Evolutionary conservation across 2,888 invertebrate species (phyloP).

Genomic region (Plebejus argus): DNA sequence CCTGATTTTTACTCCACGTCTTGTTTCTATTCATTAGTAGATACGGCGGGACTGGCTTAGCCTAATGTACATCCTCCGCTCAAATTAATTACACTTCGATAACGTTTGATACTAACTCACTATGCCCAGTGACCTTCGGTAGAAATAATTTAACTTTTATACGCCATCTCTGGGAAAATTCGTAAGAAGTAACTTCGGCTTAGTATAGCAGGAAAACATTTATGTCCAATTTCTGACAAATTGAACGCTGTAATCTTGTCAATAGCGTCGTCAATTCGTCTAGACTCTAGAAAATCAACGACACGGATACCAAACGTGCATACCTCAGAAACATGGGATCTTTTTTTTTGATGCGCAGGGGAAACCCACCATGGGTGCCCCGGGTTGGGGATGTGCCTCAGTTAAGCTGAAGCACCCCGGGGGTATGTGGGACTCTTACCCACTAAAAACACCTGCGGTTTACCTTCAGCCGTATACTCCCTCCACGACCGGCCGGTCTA

Average conservation of each 20-base stretch:
- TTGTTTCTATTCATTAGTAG: conserved; percentile 9
- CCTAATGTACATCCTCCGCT: background rate
- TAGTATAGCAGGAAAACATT: background rate
- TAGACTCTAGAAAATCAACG: too few relatives aligned
- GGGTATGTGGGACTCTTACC: too few relatives aligned
- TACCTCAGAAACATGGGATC: too few relatives aligned
- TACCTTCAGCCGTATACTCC: too few relatives aligned
- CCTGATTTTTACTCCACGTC: conserved; percentile 8
- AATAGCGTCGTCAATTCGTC: background rate
- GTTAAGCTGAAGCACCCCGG: too few relatives aligned
- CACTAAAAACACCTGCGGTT: too few relatives aligned
- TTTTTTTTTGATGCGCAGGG: too few relatives aligned
- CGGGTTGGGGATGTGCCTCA: too few relatives aligned
- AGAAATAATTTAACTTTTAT: background rate
- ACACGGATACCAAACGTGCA: too few relatives aligned
- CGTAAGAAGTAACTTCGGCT: background rate
- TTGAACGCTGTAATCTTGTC: background rate
- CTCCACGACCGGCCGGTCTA: too few relatives aligned
- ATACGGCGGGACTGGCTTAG: background rate
- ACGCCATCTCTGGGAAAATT: background rate
- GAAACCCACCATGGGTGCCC: too few relatives aligned
- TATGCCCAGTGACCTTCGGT: background rate
- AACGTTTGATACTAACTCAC: background rate
- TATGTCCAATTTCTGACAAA: background rate
- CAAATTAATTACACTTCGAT: background rate